These are phyloP conservation scores for Sphyrna mokarran DNA, from an alignment of 2,113 vertebrate genomes.

Conservation along the genomic window DNA sequence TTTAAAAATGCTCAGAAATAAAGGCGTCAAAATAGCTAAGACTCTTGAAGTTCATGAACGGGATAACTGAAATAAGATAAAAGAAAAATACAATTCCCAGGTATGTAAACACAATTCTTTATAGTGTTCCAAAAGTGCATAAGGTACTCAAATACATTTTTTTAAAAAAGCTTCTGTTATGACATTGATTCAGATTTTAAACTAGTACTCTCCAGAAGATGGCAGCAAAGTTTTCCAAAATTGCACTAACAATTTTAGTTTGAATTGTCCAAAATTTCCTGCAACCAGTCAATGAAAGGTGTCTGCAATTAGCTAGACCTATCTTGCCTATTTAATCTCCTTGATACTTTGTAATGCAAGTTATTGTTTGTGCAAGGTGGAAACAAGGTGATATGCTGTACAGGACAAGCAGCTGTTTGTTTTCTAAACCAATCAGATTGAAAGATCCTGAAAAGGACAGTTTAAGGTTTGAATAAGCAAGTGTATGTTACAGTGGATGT, in stretches of 20 bases:
- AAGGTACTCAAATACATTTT: neutral
- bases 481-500: too few relatives aligned
- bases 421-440: too few relatives aligned
- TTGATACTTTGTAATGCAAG: neutral
- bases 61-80: neutral
- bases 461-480: too few relatives aligned
- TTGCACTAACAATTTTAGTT: neutral
- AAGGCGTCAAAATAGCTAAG: neutral
- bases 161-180: neutral
- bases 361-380: neutral
- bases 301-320: neutral
- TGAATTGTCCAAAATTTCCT: too few relatives aligned
- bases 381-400: too few relatives aligned
- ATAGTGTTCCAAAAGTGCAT: neutral
- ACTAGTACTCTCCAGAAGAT: neutral
- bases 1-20: neutral
- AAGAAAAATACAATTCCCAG: neutral
- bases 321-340: neutral
- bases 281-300: neutral
- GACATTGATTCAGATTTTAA: neutral
- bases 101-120: neutral
- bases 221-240: conserved; percentile 25
- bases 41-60: neutral
- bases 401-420: too few relatives aligned
- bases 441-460: too few relatives aligned